Base-by-base conservation (phyloP, 1,140 invertebrate species). In the Drosophila tristis region DNA sequence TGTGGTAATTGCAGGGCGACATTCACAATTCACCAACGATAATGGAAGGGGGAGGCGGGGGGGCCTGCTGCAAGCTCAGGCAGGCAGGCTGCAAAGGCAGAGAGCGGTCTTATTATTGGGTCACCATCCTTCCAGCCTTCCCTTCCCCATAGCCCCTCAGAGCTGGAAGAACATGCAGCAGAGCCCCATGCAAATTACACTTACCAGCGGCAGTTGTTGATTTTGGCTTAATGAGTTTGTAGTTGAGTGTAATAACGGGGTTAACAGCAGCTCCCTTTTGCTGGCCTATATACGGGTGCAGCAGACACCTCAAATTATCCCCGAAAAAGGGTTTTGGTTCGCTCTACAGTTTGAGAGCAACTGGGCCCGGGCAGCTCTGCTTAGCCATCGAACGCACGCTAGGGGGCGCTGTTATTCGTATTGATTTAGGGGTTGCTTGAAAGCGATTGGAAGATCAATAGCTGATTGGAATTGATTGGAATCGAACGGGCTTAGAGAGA, bases 181-280 rank as follows among this genome's bases (percentile, higher is more conserved):
- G 35, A 58, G 31, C 16, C 59, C 23, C 59, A 75, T 86, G 78
- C 84, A 84, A 87, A 87, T 84, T 78, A 70, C 64, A 79, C 61
- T 51, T 61, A 61, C 56, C 39, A 58, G 65, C 67, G 75, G 68
- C 74, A 87, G 78, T 86, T 87, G 84, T 87, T 87, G 70, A 89
- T 89, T 87, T 87, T 87, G 74, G 66, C 65, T 72, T 79, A 87
- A 87, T 87, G 75, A 87, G 74, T 81, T 87, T 78, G 78, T 87
- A 87, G 82, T 81, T 87, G 78, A 78, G 72, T 59, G 62, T 87
- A 87, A 87, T 87, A 20, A 87, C 45, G 65, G 68, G 68, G 48
- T 49, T 13, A 13, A 11, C 54, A 9, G 51, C 16, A 29, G 49
- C 45, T 11, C 11, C 35, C 35, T 5, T 11, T 39, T 39, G 5